Conservation (phyloP, 1,140 invertebrate genomes). For the Drosophila tsacasi region DNA sequence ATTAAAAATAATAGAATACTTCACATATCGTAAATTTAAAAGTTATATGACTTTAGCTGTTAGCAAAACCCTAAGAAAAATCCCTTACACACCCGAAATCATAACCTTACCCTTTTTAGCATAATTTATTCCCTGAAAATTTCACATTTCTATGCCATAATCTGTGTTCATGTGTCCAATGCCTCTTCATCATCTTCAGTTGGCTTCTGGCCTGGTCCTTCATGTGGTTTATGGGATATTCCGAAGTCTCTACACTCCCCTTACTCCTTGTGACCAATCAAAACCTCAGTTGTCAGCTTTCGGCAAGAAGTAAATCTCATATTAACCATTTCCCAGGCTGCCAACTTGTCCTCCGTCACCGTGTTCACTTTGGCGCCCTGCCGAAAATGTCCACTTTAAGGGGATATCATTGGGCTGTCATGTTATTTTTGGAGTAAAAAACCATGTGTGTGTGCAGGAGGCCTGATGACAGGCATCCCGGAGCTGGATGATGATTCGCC, state of each 20-base stretch:
- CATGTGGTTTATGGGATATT: slow-evolving; percentile 22
- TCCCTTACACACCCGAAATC: not conserved
- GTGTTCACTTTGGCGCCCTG: slow-evolving; percentile 43
- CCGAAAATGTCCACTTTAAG: slow-evolving; percentile 67
- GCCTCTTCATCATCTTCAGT: slow-evolving; percentile 15
- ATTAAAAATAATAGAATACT: not conserved
- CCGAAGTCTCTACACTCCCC: not conserved
- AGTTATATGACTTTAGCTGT: not conserved
- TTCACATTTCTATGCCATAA: slow-evolving; percentile 21
- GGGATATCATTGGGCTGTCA: slow-evolving; percentile 69
- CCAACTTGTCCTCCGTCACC: slow-evolving; percentile 3
- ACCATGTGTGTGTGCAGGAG: slow-evolving; percentile 24
- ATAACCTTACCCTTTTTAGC: not conserved
- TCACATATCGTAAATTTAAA: not conserved
- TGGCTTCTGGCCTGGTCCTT: slow-evolving; percentile 24
- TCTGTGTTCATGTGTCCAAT: slow-evolving; percentile 14
- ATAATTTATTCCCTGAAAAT: slow-evolving; percentile 5
- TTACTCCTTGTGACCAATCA: slow-evolving; percentile 35
- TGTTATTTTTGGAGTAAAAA: slow-evolving; percentile 60
- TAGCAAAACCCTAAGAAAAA: not conserved
- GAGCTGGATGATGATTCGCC: slow-evolving; percentile 24
- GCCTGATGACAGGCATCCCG: slow-evolving; percentile 35
- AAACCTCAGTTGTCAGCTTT: slow-evolving; percentile 50
- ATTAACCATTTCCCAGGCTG: slow-evolving; percentile 41
- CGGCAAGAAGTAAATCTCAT: slow-evolving; percentile 33